Evolutionary conservation across 2,888 invertebrate species (phyloP).

Genomic region (Lasioglossum calceatum): DNA sequence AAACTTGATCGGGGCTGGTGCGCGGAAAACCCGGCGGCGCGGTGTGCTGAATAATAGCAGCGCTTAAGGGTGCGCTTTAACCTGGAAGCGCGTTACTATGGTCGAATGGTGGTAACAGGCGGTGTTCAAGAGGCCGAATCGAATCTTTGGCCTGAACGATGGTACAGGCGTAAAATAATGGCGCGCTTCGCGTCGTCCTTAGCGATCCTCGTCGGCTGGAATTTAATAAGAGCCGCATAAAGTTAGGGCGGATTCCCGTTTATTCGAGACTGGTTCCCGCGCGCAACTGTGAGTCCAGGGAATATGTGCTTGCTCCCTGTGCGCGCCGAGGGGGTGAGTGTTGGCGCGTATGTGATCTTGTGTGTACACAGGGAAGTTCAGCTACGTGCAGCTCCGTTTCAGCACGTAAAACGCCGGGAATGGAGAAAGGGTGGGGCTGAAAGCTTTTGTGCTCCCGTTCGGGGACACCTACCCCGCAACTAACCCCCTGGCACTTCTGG

Average conservation of each 20-base stretch:
- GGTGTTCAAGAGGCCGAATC: conserved; percentile 50
- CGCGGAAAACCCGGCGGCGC: not conserved
- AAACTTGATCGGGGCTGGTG: not conserved
- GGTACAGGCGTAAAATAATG: conserved; percentile 62
- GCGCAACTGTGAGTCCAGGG: conserved; percentile 42
- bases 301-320: conserved; percentile 48
- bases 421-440: conserved; percentile 22
- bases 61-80: conserved; percentile 1
- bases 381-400: conserved; percentile 20
- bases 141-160: conserved; percentile 56
- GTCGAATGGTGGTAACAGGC: not conserved
- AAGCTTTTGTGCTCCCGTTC: conserved; percentile 71
- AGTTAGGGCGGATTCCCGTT: conserved; percentile 72
- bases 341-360: conserved; percentile 16
- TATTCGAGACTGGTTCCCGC: conserved; percentile 67
- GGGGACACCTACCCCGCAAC: conserved; percentile 44
- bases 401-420: conserved; percentile 51
- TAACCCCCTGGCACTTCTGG: conserved; percentile 28
- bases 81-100: conserved; percentile 26
- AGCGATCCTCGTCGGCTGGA: conserved; percentile 74
- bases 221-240: conserved; percentile 79
- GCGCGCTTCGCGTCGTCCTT: conserved; percentile 64
- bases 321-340: not conserved
- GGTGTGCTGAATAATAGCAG: conserved; percentile 6
- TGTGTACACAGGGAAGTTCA: conserved; percentile 12